Base-by-base conservation (phyloP, 23 tunicate genomes). In the Aplidium turbinatum region DNA sequence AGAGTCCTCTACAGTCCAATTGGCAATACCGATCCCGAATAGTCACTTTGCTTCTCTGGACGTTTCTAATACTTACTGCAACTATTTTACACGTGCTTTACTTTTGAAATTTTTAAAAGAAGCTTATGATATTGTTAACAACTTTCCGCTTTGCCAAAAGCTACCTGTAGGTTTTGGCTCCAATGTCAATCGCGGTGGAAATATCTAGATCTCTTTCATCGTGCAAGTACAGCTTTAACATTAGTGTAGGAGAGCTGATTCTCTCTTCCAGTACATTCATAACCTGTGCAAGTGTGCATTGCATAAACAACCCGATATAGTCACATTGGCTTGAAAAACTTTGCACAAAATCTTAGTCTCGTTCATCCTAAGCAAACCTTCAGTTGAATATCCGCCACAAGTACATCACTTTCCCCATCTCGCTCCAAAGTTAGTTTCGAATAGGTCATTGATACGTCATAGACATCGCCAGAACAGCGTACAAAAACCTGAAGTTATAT, bases 331-430 rank as follows among this genome's bases (percentile, higher is more conserved):
- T n/a, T n/a, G n/a, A n/a, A n/a, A n/a, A n/a, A n/a, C n/a, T n/a
- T n/a, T n/a, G n/a, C n/a, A n/a, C n/a, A n/a, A n/a, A n/a, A n/a
- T n/a, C n/a, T n/a, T n/a, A n/a, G n/a, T n/a, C n/a, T n/a, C n/a
- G n/a, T n/a, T n/a, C n/a, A n/a, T n/a, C n/a, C n/a, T n/a, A 42
- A 16, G 50, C 61, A 54, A 54, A 54, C 61, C 61, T 54, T 54
- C 6, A 54, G 5, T 11, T 22, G 6, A 54, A 13, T 5, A 13
- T 65, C 72, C 20, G 28, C 28, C 20, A 16, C 27, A 3, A 65
- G 2, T 2, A 65, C 22, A 3, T 28, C 26, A 3, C 28, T 19
- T 18, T 3, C 16, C 9, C 38, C 23, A 21, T 65, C 72, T 6
- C 11, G 27, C 4, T 27, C 72, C 9, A 28, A 3, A 5, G n/a